Evolutionary conservation across 2,113 vertebrate genomes (phyloP).

Genomic region (Lagopus leucura): DNA sequence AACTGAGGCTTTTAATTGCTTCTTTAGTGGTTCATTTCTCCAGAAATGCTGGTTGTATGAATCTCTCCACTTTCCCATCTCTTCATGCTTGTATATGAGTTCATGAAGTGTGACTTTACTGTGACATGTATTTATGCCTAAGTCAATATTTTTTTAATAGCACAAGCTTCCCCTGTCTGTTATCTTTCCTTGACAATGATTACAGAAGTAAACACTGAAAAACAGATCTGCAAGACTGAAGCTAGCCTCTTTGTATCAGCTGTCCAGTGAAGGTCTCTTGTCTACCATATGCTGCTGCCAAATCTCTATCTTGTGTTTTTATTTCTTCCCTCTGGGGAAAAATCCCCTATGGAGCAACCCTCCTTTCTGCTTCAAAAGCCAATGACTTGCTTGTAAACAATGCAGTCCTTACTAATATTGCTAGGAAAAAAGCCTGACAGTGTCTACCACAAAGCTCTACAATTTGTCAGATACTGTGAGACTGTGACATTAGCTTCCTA

Average conservation of each 20-base stretch:
- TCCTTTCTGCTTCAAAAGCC: constrained; percentile 20
- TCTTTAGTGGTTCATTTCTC: constrained; percentile 40
- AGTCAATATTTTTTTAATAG: neutral
- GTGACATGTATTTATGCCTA: neutral
- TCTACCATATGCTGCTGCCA: neutral
- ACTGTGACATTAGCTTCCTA: neutral
- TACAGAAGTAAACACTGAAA: neutral
- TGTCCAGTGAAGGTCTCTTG: neutral
- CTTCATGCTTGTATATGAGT: neutral
- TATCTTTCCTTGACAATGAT: neutral
- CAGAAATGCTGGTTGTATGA: constrained; percentile 10
- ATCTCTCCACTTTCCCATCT: neutral
- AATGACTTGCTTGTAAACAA: constrained; percentile 40
- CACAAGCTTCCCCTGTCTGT: neutral
- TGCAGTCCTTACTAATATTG: neutral
- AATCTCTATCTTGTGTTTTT: neutral
- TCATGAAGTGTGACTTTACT: neutral
- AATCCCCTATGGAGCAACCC: neutral
- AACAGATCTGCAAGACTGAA: neutral
- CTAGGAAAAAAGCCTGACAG: neutral
- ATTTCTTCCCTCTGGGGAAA: constrained; percentile 23
- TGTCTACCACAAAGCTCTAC: neutral
- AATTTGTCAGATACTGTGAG: constrained; percentile 12
- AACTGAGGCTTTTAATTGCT: constrained; percentile 34
- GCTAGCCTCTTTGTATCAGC: neutral